These are phyloP conservation scores for Microtus ochrogaster DNA, from an alignment of 2,113 vertebrate species.

Conservation along the genomic window DNA sequence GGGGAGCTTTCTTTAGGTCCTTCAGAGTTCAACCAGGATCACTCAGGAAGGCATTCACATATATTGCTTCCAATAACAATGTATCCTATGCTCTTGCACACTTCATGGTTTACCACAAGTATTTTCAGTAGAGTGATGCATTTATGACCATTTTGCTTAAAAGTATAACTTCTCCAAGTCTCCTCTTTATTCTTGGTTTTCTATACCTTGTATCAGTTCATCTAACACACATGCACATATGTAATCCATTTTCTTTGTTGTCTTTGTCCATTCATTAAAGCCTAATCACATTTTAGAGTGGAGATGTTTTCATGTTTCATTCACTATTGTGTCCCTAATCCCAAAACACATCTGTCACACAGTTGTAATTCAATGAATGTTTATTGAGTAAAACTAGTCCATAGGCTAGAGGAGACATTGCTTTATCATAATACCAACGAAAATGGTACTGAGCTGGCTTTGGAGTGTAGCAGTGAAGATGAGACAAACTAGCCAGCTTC, in stretches of 20 bases:
- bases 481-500: not conserved
- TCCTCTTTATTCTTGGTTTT: not conserved
- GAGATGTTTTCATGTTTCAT: not conserved
- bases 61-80: not conserved
- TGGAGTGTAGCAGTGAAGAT: not conserved
- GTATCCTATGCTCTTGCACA: not conserved
- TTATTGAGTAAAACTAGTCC: not conserved
- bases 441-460: not conserved
- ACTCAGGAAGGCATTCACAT: not conserved
- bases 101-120: not conserved
- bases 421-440: not conserved
- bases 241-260: not conserved
- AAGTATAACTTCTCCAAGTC: not conserved
- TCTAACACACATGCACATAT: not conserved
- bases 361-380: not conserved
- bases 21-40: not conserved
- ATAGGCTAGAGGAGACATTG: not conserved
- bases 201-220: not conserved
- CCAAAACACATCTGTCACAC: not conserved
- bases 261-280: constrained; percentile 3
- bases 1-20: not conserved
- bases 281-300: not conserved
- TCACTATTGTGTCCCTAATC: not conserved
- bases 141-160: constrained; percentile 33
- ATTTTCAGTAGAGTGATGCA: not conserved